A percentile compares a stretch with the other conserved stretches of the same genome.
These are phyloP conservation scores for Melikaiella ostensackeni DNA, from an alignment of 2,888 invertebrate genomes.

Conservation along the genomic window DNA sequence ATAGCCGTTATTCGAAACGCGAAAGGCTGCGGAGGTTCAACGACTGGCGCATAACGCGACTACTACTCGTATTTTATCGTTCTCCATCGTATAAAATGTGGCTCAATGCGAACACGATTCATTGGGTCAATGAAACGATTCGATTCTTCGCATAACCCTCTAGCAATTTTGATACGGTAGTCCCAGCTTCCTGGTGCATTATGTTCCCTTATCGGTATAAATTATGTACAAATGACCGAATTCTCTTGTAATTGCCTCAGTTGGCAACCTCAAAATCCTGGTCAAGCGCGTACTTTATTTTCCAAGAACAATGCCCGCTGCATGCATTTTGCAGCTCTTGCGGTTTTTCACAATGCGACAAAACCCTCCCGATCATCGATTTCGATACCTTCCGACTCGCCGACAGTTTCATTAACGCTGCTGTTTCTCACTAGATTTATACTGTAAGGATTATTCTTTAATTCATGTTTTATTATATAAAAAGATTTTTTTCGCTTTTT, in stretches of 20 bases:
- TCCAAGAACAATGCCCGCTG: slow-evolving; percentile 25
- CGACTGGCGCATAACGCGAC: slow-evolving; percentile 49
- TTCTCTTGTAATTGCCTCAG: slow-evolving; percentile 34
- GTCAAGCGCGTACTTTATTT: slow-evolving; percentile 23
- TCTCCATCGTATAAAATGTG: slow-evolving; percentile 59
- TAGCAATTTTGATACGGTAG: slow-evolving; percentile 9
- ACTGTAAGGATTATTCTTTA: too few species aligned
- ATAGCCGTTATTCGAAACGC: slow-evolving; percentile 58
- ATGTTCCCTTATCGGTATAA: slow-evolving; percentile 27
- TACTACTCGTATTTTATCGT: slow-evolving; percentile 46
- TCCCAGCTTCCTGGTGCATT: slow-evolving; percentile 27
- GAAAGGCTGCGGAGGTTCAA: slow-evolving; percentile 50
- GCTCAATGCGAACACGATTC: slow-evolving; percentile 59
- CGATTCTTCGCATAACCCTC: slow-evolving; percentile 31
- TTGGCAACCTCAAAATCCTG: slow-evolving; percentile 22
- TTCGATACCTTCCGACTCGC: background rate
- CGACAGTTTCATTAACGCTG: background rate
- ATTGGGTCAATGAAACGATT: slow-evolving; percentile 61
- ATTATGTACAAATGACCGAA: slow-evolving; percentile 7
- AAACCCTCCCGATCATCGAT: background rate
- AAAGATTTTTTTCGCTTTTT: too few species aligned
- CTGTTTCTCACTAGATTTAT: too few species aligned
- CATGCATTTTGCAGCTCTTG: slow-evolving; percentile 27
- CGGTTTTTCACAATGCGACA: slow-evolving; percentile 2
- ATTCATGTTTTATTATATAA: too few species aligned